Evolutionary conservation across 2,113 vertebrate genomes (phyloP), one percentile per base, ranked within the genome.

Genomic region (Pipra filicauda): DNA sequence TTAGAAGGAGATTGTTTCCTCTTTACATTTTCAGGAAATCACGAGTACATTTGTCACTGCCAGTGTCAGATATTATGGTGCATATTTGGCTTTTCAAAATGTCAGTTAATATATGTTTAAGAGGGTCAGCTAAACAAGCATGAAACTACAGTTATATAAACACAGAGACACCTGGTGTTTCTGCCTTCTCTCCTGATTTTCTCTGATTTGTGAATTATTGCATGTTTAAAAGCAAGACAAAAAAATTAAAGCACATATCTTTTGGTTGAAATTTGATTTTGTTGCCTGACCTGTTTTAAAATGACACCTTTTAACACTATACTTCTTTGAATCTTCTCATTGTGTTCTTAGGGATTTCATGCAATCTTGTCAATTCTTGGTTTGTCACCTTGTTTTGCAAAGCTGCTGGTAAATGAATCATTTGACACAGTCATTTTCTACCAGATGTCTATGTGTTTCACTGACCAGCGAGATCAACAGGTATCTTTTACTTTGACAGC

Each of bases 371-470:
- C 98, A 85, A 98, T 99, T 94, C 97, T 99, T 94, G 98, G 98
- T 30, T 96, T 98, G 52, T 99, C 98, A 41, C 97, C 97, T 5
- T 98, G 97, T 72, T 98, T 99, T 64, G 98, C 98, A 35, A 98
- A 97, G 69, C 96, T 99, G 43, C 96, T 99, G 64, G 90, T 99
- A 78, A 98, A 97, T 39, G 98, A 99, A 81, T 98, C 98, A 43
- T 99, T 99, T 57, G 99, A 99, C 79, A 96, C 97, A 24, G 98
- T 99, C 12, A 98, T 99, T 96, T 99, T 99, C 96, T 97, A 98
- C 54, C 98, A 98, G 70, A 97, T 99, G 96, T 97, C 98, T 64
- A 97, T 98, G 57, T 98, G 97, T 61, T 89, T 95, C 57, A 71
- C 88, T 6, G 98, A 98, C 59, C 98, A 97, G 59, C 97, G 96